Evolutionary conservation across 2,797 vertebrate species (phyloP), one percentile per base, ranked within the genome.

Genomic region (Leontopithecus rosalia): DNA sequence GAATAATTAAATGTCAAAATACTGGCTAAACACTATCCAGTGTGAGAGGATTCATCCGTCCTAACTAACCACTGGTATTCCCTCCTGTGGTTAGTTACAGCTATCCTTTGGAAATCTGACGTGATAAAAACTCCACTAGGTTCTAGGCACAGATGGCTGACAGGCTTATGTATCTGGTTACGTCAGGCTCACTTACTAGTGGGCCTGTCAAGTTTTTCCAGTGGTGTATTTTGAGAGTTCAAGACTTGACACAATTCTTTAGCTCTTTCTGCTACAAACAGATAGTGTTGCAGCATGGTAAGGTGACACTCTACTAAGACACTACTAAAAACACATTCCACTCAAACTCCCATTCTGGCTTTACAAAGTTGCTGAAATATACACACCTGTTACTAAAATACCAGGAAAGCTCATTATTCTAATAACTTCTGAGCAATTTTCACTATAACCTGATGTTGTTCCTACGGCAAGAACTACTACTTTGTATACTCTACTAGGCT

Each of bases 221-320:
- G 9, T 48, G 70, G 94, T 97, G 55, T 91, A 93, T 94, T 97
- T 85, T 95, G 88, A 92, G 85, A 96, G 50, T 84, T 94, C 77
- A 97, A 88, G 91, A 95, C 52, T 91, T 91, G 61, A 95, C 88
- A 96, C 50, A 96, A 91, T 90, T 93, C 83, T 96, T 80, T 64
- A 93, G 46, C 84, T 94, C 88, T 87, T 97, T 93, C 85, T 70
- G 24, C 77, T 75, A 96, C 89, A 94, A 70, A 90, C 26, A 76
- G 70, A 96, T 97, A 97, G 76, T 95, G 79, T 82, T 97, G 82
- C 92, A 95, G 92, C 97, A 97, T 28, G 57, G 94, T 95, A 98
- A 98, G 33, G 87, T 90, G 89, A 97, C 73, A 93, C 88, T 36
- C 84, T 83, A 87, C 86, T 72, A 48, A 90, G 75, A 70, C 55